Evolutionary conservation across 1,140 invertebrate genomes (phyloP).

Genomic region (Brachionus paranguensis): DNA sequence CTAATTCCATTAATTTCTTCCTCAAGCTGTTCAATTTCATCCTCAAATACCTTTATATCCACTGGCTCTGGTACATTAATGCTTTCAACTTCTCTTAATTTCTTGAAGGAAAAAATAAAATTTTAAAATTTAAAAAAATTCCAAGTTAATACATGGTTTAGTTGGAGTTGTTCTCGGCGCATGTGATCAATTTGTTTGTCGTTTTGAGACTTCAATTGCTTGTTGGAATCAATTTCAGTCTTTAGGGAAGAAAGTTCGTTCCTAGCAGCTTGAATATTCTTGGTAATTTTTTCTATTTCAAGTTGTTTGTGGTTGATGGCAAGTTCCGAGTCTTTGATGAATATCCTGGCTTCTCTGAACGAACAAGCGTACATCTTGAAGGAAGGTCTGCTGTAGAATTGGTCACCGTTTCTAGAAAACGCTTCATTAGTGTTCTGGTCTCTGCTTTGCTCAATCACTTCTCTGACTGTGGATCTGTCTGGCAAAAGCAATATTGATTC

Average conservation of each 20-base stretch:
- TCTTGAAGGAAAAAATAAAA: background rate
- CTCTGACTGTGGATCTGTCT: conserved; percentile 46
- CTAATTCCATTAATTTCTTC: conserved; percentile 45
- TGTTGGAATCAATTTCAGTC: background rate
- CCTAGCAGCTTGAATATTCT: background rate
- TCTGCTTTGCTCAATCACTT: conserved; percentile 50
- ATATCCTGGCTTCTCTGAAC: conserved; percentile 44
- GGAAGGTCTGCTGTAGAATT: conserved; percentile 47
- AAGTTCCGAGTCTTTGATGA: conserved; percentile 47
- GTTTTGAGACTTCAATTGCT: background rate
- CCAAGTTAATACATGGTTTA: background rate
- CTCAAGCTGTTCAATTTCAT: conserved; percentile 41
- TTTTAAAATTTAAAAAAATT: background rate
- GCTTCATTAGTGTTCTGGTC: conserved; percentile 48
- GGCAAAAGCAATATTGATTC: conserved; percentile 52
- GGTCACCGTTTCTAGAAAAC: conserved; percentile 50
- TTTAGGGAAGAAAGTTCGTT: background rate
- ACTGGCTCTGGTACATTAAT: conserved; percentile 55
- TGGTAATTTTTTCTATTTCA: conserved; percentile 41
- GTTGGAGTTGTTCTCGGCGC: background rate
- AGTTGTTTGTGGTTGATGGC: conserved; percentile 44
- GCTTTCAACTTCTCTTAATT: conserved; percentile 49
- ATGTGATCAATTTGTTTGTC: conserved; percentile 27
- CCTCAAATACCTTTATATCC: conserved; percentile 31
- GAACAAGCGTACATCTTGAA: conserved; percentile 51